These are phyloP conservation scores for Steromphala cineraria DNA, from an alignment of 2,888 invertebrate genomes.

Conservation along the genomic window DNA sequence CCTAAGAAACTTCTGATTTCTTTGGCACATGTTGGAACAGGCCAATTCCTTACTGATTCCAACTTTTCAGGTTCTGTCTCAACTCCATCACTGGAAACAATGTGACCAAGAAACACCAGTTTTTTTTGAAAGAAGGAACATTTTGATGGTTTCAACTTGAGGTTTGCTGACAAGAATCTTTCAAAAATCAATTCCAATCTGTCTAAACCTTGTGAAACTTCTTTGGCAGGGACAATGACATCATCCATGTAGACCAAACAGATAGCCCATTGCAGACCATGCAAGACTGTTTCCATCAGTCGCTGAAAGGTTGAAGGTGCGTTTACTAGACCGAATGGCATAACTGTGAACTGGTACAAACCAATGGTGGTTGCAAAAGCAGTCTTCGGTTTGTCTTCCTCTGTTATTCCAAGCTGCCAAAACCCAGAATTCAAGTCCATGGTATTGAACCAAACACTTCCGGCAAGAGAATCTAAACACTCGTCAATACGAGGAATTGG, in stretches of 20 bases:
- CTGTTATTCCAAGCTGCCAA: not conserved
- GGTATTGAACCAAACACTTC: not conserved
- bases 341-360: not conserved
- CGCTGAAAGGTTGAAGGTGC: slow-evolving; percentile 49
- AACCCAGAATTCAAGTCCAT: not conserved
- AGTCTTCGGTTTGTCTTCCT: not conserved
- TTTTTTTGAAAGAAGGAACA: slow-evolving; percentile 31
- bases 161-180: slow-evolving; percentile 27
- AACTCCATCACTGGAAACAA: slow-evolving; percentile 34
- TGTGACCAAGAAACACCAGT: slow-evolving; percentile 34
- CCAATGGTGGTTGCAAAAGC: not conserved
- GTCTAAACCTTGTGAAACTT: not conserved
- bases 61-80: slow-evolving; percentile 35
- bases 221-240: slow-evolving; percentile 31
- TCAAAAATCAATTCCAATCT: slow-evolving; percentile 31
- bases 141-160: slow-evolving; percentile 41
- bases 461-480: not conserved
- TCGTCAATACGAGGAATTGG: not conserved
- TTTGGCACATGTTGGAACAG: slow-evolving; percentile 18
- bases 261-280: slow-evolving; percentile 28
- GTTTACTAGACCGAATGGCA: slow-evolving; percentile 46
- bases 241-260: slow-evolving; percentile 41
- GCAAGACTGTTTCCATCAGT: slow-evolving; percentile 40
- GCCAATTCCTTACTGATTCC: slow-evolving; percentile 31
- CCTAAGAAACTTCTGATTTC: slow-evolving; percentile 14